Evolutionary conservation across 2,888 invertebrate species (phyloP), one percentile per base, ranked within the genome.

Genomic region (Drosophila infuscata): DNA sequence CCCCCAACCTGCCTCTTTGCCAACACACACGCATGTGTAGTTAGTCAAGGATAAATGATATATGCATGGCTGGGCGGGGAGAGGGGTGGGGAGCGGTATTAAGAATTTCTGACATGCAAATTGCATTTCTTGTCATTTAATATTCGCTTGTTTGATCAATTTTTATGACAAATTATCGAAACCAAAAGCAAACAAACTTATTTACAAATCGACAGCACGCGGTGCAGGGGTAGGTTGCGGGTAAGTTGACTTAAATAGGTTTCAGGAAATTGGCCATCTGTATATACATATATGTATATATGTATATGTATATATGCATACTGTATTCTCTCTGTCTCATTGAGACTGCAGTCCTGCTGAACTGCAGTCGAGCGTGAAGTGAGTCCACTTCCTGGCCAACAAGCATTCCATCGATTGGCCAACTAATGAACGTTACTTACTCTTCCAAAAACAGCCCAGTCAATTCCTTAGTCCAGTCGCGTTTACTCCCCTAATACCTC

Each of bases 71-170:
- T 12, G 32, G 38, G 7, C 3, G 20, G 12, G 36, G 1, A 7
- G 36, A 3, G 36, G 6, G 3, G 12, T 32, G 41, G 43, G 3
- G 15, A 3, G 46, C 0, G 0, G 7, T 9, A 15, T 4, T 46
- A 35, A 51, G 56, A n/a, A 38, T 58, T 29, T 54, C 74, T 86
- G 84, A 89, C 90, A 91, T 91, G 89, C 77, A 89, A 89, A 90
- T 90, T 90, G 79, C 81, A 87, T 82, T 88, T 82, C 63, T 61
- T 74, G 76, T 79, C 81, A 76, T 82, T 89, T 77, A 57, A 70
- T 76, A 74, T 71, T 66, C 73, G 72, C 66, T 88, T 91, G 89
- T 90, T 89, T 91, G 89, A 89, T 89, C 91, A 91, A 91, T 89
- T 89, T 90, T 87, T 79, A 85, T 83, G 82, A 81, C 84, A 87